Evolutionary conservation across 1,140 invertebrate genomes (phyloP), one percentile per base, ranked within the genome.

Genomic region (Macrotrachela quadricornifera): DNA sequence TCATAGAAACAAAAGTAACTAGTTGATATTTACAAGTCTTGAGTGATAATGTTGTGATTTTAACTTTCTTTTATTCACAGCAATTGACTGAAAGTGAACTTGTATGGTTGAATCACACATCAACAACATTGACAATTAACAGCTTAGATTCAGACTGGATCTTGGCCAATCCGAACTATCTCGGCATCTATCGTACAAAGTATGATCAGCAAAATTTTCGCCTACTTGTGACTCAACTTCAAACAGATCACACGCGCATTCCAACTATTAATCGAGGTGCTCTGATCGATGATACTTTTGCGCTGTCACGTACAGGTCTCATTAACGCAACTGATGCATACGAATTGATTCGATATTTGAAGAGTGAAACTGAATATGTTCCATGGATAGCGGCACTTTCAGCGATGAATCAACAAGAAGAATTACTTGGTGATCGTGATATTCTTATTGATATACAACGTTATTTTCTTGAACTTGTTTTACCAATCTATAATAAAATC

Each of bases 181-280:
- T 80, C 13, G 85, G 85, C 0, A 91, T 81, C 62, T 91, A 87
- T 65, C 73, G 83, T 44, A 82, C 90, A 0, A 86, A 86, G 63
- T 58, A 58, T 54, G 54, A 56, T 36, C 30, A 42, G 8, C 38
- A 11, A 10, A 52, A 49, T 46, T 58, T 44, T 43, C 18, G 42
- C 9, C 16, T 17, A 46, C 43, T 58, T 9, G 50, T 39, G n/a
- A 50, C 40, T 11, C 50, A 52, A 30, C 57, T 58, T 30, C 16
- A 44, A 40, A 46, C 14, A 46, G 47, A 55, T 49, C 48, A 50
- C 41, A 49, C n/a, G 48, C 17, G 45, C 17, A 48, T 21, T 16
- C 13, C 46, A 37, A 17, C 62, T 0, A 58, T 63, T 6, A 72
- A 74, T 51, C 68, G 85, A 56, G 85, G 84, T 0, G 85, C 91